Conservation (phyloP, 2,113 vertebrate species). For the Oxyruncus cristatus region DNA sequence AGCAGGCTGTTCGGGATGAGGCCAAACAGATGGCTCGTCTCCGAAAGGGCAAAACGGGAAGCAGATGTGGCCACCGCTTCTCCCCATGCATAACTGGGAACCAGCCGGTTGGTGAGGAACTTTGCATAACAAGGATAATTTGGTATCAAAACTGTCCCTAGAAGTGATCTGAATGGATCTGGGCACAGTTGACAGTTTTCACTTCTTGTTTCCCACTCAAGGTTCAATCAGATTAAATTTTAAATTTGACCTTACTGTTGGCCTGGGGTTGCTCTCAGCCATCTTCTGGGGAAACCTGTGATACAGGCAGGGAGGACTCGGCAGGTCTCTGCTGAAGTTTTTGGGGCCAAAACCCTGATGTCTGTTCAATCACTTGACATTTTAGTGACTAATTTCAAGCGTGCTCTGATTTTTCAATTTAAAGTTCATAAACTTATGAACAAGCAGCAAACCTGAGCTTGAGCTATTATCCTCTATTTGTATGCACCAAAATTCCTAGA, state of each 20-base stretch:
- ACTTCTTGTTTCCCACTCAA: conserved; percentile 88
- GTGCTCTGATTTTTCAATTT: neutral
- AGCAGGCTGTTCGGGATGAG: conserved; percentile 70
- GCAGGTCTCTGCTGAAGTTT: neutral
- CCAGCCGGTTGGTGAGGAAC: conserved; percentile 79
- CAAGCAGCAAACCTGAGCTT: neutral
- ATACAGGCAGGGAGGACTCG: neutral
- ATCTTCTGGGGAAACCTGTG: neutral
- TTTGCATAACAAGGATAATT: conserved; percentile 96
- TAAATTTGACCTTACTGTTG: neutral
- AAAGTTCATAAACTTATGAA: neutral
- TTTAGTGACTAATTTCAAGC: neutral
- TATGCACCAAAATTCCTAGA: accelerated
- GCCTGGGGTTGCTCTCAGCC: neutral
- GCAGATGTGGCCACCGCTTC: conserved; percentile 84
- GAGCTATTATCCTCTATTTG: neutral
- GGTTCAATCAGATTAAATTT: conserved; percentile 43
- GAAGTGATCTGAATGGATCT: conserved; percentile 81
- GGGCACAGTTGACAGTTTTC: conserved; percentile 80
- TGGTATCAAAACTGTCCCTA: conserved; percentile 84
- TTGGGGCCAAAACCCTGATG: neutral
- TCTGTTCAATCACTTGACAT: neutral
- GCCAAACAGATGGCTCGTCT: conserved; percentile 82
- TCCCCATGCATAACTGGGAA: conserved; percentile 86
- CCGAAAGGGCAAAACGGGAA: conserved; percentile 86